A percentile compares a stretch with the other conserved stretches of the same genome.
Evolutionary conservation across 2,888 invertebrate species (phyloP).

Genomic region (Busseola fusca): DNA sequence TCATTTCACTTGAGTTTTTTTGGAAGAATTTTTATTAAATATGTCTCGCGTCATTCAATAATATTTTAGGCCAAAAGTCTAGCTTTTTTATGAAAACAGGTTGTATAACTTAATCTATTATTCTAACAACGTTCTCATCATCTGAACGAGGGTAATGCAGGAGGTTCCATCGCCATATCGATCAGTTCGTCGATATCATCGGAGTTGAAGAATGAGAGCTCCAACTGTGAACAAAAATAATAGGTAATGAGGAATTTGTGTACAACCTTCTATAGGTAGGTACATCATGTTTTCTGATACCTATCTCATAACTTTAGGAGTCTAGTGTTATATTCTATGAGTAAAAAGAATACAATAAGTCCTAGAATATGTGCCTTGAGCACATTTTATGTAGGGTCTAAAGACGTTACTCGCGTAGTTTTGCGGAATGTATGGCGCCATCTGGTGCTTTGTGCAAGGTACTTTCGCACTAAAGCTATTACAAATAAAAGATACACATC

Average conservation of each 20-base stretch:
- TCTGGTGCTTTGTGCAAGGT: no score
- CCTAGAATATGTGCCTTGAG: no score
- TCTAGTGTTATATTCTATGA: no score
- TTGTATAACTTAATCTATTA: slow-evolving; percentile 29
- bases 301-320: no score
- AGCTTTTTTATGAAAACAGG: slow-evolving; percentile 10
- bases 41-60: neutral
- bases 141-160: slow-evolving; percentile 74
- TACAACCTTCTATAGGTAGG: neutral
- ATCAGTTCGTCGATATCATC: slow-evolving; percentile 86
- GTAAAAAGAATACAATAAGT: no score
- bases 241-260: neutral
- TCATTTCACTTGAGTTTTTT: neutral
- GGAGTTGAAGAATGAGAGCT: slow-evolving; percentile 84
- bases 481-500: no score
- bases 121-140: slow-evolving; percentile 59
- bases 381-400: no score
- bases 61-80: neutral
- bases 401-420: no score
- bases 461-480: no score
- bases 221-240: slow-evolving; percentile 74
- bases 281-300: no score
- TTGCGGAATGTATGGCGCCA: no score
- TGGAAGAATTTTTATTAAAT: slow-evolving; percentile 1
- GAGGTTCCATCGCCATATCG: slow-evolving; percentile 84